A percentile compares a stretch with the other conserved stretches of the same genome.
phyloP scores from a whole-genome alignment of 1,140 invertebrate genomes.

The Grapholita molesta region DNA sequence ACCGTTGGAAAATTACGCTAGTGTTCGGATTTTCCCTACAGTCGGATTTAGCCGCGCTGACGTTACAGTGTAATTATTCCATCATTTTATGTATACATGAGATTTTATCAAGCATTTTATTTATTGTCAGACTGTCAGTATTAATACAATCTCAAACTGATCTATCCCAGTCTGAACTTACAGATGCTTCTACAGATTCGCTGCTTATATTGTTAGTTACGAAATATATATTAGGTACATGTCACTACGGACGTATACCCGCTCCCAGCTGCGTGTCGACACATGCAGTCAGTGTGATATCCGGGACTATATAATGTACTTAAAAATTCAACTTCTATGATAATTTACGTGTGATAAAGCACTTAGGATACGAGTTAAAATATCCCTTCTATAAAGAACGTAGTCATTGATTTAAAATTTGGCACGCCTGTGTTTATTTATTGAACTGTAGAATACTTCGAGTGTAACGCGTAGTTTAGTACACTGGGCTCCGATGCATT shows the following conservation, averaged over 20 bases:
- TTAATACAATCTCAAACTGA: conserved; percentile 17
- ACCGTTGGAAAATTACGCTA: background rate
- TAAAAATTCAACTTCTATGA: conserved; percentile 29
- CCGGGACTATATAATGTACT: conserved; percentile 1
- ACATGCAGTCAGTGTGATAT: background rate
- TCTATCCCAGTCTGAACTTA: conserved; percentile 1
- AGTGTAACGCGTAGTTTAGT: background rate
- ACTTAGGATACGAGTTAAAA: conserved; percentile 30
- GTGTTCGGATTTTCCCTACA: background rate
- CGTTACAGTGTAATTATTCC: background rate
- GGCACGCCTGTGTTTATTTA: conserved; percentile 10
- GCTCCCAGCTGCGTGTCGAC: background rate
- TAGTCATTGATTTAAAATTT: conserved; percentile 18
- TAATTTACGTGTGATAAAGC: conserved; percentile 50
- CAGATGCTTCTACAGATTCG: background rate
- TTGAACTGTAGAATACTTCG: conserved; percentile 3
- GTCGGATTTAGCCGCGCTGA: background rate
- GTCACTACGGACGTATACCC: background rate
- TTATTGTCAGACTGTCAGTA: background rate
- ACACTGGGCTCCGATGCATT: conserved; percentile 35
- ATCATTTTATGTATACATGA: background rate
- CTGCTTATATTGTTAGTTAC: conserved; percentile 8
- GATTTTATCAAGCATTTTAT: background rate
- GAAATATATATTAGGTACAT: background rate
- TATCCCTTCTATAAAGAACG: conserved; percentile 17